Percentiles rank a stretch among this genome's conserved stretches.
Evolutionary conservation across 2,113 vertebrate species (phyloP).

Genomic region (Oreochromis aureus): DNA sequence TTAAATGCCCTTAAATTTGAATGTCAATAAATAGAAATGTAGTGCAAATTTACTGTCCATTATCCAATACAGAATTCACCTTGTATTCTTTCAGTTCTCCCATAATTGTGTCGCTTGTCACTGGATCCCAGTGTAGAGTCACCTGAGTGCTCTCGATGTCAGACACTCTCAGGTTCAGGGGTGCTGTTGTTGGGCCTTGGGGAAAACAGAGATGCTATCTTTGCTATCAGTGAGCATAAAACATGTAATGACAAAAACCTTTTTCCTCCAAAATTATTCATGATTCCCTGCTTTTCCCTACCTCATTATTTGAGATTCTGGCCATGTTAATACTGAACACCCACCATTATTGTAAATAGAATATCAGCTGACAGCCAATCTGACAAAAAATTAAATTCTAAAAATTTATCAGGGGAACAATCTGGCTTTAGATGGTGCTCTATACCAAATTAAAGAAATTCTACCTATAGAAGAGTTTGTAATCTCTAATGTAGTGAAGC

Average conservation of each 20-base stretch:
- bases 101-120: constrained; percentile 82
- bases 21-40: neutral
- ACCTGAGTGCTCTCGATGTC: constrained; percentile 85
- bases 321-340: neutral
- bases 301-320: neutral
- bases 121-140: constrained; percentile 84
- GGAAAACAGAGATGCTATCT: neutral
- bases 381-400: neutral
- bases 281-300: neutral
- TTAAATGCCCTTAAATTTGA: neutral
- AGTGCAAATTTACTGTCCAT: neutral
- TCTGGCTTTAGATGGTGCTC: neutral
- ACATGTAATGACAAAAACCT: neutral
- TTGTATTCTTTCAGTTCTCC: constrained; percentile 93
- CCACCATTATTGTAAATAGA: neutral
- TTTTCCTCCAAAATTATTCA: neutral
- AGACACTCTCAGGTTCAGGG: constrained; percentile 85
- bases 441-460: neutral
- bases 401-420: neutral
- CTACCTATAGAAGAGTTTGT: neutral
- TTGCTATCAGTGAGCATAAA: neutral
- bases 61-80: constrained; percentile 63
- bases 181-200: constrained; percentile 85
- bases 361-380: neutral
- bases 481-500: neutral